A percentile compares a stretch with the other conserved stretches of the same genome.
phyloP scores from a whole-genome alignment of 2,888 invertebrate species.

The Crocallis elinguaria region DNA sequence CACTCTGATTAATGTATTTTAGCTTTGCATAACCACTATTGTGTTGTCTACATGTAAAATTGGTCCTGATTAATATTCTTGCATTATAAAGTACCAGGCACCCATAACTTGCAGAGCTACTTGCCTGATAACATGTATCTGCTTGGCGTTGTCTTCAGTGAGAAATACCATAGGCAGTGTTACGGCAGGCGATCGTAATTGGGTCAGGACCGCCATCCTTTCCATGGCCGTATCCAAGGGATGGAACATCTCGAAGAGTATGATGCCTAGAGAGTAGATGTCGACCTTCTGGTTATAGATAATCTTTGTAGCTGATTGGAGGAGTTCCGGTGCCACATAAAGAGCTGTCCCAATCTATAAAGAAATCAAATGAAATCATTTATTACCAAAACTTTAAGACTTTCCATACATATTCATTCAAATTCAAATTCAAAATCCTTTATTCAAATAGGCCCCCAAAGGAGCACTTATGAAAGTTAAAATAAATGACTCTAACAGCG shows the following conservation, averaged over 20 bases:
- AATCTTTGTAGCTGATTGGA: slow-evolving; percentile 87
- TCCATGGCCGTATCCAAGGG: slow-evolving; percentile 96
- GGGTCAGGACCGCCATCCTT: slow-evolving; percentile 90
- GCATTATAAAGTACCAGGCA: slow-evolving; percentile 6
- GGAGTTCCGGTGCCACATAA: slow-evolving; percentile 97
- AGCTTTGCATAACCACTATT: too few species aligned
- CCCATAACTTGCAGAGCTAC: slow-evolving; percentile 24
- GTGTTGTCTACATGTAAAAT: too few species aligned
- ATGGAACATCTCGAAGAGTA: slow-evolving; percentile 98
- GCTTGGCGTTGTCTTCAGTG: slow-evolving; percentile 82
- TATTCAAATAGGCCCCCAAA: too few species aligned
- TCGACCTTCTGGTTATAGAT: slow-evolving; percentile 96
- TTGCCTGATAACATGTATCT: slow-evolving; percentile 86
- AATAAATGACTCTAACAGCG: too few species aligned
- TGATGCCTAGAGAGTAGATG: slow-evolving; percentile 94
- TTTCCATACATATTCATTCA: too few species aligned
- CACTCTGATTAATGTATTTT: too few species aligned
- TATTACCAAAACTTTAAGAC: too few species aligned
- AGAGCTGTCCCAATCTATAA: slow-evolving; percentile 97
- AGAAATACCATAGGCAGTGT: slow-evolving; percentile 89
- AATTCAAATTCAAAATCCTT: too few species aligned
- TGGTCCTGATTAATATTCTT: neutral
- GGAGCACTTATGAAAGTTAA: too few species aligned
- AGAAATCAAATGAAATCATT: too few species aligned
- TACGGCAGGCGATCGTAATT: slow-evolving; percentile 88